phyloP scores from a whole-genome alignment of 2,888 invertebrate genomes.

The Tupiocoris notatus region DNA sequence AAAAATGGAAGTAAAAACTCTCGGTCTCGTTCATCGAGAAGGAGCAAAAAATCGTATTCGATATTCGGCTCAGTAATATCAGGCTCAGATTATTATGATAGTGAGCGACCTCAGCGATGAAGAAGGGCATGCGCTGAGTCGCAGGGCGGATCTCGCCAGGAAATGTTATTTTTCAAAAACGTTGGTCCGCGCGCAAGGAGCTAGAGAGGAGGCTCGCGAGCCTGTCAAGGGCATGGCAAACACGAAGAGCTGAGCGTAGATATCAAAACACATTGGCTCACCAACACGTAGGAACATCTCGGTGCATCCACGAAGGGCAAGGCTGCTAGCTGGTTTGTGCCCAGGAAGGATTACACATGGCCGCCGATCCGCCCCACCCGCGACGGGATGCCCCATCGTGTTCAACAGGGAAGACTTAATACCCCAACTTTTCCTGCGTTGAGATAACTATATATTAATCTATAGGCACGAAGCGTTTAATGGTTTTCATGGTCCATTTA shows the following conservation, averaged over 20 bases:
- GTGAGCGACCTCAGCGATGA: too few species aligned
- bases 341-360: neutral
- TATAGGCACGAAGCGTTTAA: too few species aligned
- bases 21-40: too few species aligned
- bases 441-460: neutral
- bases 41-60: too few species aligned
- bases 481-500: too few species aligned
- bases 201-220: constrained; percentile 13
- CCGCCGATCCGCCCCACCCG: neutral
- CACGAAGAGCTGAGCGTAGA: too few species aligned
- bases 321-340: neutral
- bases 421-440: neutral
- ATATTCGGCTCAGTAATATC: too few species aligned
- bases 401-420: neutral
- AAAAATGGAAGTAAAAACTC: too few species aligned
- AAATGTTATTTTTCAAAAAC: constrained; percentile 32
- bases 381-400: neutral
- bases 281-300: constrained; percentile 1
- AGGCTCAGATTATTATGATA: too few species aligned
- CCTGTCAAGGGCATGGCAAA: constrained; percentile 14
- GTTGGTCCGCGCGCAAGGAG: constrained; percentile 32
- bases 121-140: too few species aligned
- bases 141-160: too few species aligned
- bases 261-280: neutral
- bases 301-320: neutral